Evolutionary conservation across 2,888 invertebrate species (phyloP).

Genomic region (Arge pagana): DNA sequence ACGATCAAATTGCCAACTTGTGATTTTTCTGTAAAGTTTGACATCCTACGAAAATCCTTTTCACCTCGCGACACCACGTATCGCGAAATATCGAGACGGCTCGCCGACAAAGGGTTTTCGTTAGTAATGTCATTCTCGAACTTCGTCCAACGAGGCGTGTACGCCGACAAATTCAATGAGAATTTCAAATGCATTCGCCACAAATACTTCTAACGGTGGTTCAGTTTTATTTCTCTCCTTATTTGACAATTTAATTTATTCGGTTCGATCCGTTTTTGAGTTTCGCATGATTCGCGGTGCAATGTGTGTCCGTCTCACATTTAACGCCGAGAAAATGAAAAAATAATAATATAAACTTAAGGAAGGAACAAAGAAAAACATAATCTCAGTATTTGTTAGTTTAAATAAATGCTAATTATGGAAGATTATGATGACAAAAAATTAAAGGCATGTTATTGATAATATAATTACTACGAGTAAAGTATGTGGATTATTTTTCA

Average conservation of each 20-base stretch:
- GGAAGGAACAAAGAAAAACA: too few species aligned
- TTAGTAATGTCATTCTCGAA: background rate
- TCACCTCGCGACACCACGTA: background rate
- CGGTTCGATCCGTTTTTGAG: too few species aligned
- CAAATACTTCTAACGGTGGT: slow-evolving; percentile 5
- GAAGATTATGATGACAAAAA: background rate
- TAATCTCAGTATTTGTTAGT: slow-evolving; percentile 12
- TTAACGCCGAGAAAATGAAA: background rate
- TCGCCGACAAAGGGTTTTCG: too few species aligned
- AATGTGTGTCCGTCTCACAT: background rate
- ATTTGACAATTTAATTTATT: too few species aligned
- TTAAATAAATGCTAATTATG: background rate
- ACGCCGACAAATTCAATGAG: background rate
- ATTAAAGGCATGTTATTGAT: background rate
- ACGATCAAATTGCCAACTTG: background rate
- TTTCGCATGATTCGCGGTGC: background rate
- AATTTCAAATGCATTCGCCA: slow-evolving; percentile 4
- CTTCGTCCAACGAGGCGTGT: slow-evolving; percentile 5
- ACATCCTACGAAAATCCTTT: background rate
- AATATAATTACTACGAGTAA: too few species aligned
- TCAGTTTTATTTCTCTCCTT: slow-evolving; percentile 3
- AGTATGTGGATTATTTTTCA: too few species aligned
- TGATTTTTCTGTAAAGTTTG: background rate
- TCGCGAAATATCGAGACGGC: too few species aligned
- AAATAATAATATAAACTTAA: too few species aligned